These are phyloP conservation scores for Ips typographus DNA, from an alignment of 1,140 invertebrate genomes.

Conservation along the genomic window DNA sequence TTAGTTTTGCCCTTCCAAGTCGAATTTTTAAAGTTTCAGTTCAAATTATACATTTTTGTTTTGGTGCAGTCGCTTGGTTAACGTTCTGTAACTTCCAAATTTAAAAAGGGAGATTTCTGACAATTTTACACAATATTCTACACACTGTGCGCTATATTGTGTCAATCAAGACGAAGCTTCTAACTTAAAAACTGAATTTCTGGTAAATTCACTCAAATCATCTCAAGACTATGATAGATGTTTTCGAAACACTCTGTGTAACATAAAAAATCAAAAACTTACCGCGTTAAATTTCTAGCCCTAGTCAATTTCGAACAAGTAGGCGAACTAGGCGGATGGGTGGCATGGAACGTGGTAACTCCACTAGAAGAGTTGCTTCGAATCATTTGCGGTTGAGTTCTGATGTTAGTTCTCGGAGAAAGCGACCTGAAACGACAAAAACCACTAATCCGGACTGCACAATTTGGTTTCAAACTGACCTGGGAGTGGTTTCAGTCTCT, in stretches of 20 bases:
- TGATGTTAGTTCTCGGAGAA: conserved; percentile 62
- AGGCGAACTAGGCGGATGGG: conserved; percentile 62
- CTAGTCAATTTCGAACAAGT: conserved; percentile 56
- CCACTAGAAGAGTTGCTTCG: conserved; percentile 81
- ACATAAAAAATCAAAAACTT: neutral
- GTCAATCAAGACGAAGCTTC: neutral
- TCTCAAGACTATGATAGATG: too few relatives aligned
- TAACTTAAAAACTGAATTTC: neutral
- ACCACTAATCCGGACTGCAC: neutral
- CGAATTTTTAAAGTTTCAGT: too few relatives aligned
- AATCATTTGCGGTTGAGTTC: conserved; percentile 77
- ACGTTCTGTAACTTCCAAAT: too few relatives aligned
- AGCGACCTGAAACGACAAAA: conserved; percentile 38
- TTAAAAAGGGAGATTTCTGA: too few relatives aligned
- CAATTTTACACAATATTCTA: too few relatives aligned
- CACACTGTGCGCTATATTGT: too few relatives aligned
- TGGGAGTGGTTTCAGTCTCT: conserved; percentile 41
- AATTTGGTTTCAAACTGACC: conserved; percentile 5
- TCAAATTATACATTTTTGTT: too few relatives aligned
- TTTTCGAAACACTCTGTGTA: neutral
- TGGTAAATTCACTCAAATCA: too few relatives aligned
- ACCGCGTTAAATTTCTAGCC: conserved; percentile 52
- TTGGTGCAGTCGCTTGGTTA: too few relatives aligned
- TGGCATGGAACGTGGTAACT: conserved; percentile 63
- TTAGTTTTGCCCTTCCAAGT: too few relatives aligned